Evolutionary conservation across 2,797 vertebrate genomes (phyloP), one percentile per base, ranked within the genome.

Genomic region (Gallinago stenura): DNA sequence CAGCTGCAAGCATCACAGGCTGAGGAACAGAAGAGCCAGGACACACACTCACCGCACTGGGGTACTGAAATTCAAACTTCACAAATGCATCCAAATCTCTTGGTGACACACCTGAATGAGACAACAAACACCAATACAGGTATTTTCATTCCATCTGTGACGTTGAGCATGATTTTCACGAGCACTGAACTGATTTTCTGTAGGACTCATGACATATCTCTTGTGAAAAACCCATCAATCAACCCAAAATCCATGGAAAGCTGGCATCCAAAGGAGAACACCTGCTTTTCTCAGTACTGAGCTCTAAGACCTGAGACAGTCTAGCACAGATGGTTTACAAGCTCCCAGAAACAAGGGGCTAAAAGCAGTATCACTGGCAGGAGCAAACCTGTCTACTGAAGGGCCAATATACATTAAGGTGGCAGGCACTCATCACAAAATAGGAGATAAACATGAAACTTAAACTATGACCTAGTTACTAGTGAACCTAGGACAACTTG

Each of bases 61-160:
- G 99, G 92, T 99, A 99, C 9, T 99, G 99, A 95, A 99, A 99
- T 81, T 99, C 99, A 97, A 99, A 99, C 97, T 99, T 99, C 64
- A 99, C 97, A 95, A 98, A 99, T 0, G 99, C 99, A 87, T 99
- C 98, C 94, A 99, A 97, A 91, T 99, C 99, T 62, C 98, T 98
- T 4, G 99, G 96, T 66, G 98, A 98, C 76, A 99, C 98, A 83
- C 99, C 99, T 99, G 90, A 72, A 76, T 33, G 65, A 95, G 88
- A 96, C 66, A 97, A 96, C 50, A 90, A 39, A 24, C 91, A 94
- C 18, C 69, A 66, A 6, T 9, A 57, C 10, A 68, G 62, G 9
- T 3, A 81, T 3, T 78, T 68, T 51, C 73, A 93, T 1, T 72
- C 61, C 43, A 66, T 19, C 76, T 77, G 39, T 64, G 50, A 80